phyloP scores from a whole-genome alignment of 2,113 vertebrate genomes.

The Astur gentilis region DNA sequence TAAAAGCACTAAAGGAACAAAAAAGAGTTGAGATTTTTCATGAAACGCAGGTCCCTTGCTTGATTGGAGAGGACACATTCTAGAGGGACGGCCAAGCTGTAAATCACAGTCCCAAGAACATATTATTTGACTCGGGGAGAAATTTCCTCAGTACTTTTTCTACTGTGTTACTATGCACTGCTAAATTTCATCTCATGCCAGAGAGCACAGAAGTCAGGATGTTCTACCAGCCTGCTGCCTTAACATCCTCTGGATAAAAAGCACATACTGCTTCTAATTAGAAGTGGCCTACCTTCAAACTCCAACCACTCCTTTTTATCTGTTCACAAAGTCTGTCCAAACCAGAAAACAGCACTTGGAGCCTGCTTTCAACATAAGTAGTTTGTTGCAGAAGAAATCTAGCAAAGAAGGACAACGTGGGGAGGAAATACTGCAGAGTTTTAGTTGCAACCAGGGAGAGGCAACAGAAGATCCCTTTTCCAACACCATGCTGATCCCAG shows the following conservation, averaged over 20 bases:
- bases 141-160: not conserved
- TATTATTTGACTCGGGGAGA: not conserved
- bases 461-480: not conserved
- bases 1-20: not conserved
- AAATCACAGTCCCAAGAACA: not conserved
- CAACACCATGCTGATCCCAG: not conserved
- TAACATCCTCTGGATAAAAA: not conserved
- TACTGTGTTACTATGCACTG: not conserved
- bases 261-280: not conserved
- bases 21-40: not conserved
- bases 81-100: not conserved
- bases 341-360: not conserved
- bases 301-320: not conserved
- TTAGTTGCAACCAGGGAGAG: not conserved
- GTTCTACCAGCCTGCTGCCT: not conserved
- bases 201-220: not conserved
- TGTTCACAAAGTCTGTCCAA: too few species aligned
- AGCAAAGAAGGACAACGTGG: too few species aligned
- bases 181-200: not conserved
- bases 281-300: not conserved
- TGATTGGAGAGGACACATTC: not conserved
- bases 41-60: not conserved
- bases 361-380: too few species aligned
- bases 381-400: not conserved
- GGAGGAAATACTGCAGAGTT: not conserved